Conservation (phyloP, 2,113 vertebrate species). For the Labeo catla region DNA sequence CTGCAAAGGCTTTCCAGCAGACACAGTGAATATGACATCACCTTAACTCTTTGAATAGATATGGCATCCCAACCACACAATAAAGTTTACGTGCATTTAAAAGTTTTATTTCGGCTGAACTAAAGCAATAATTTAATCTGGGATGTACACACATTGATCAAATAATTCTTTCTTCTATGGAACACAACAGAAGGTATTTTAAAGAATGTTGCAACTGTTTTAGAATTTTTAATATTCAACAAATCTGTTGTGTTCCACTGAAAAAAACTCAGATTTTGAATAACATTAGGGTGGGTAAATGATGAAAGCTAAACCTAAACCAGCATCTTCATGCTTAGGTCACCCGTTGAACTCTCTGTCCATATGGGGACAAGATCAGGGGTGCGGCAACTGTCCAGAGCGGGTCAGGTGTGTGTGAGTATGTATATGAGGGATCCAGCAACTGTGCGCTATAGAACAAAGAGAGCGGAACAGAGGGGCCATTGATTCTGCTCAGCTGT, state of each 20-base stretch:
- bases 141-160: background rate
- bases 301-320: background rate
- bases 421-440: conserved; percentile 45
- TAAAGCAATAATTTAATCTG: background rate
- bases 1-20: conserved; percentile 68
- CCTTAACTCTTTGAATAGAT: background rate
- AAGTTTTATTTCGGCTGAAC: background rate
- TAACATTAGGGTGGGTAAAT: background rate
- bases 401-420: conserved; percentile 54
- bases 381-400: conserved; percentile 51
- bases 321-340: background rate
- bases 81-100: background rate
- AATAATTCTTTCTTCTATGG: background rate
- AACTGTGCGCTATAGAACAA: conserved; percentile 54
- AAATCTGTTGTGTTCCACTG: background rate
- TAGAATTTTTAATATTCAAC: no score
- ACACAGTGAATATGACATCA: conserved; percentile 1
- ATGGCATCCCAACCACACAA: background rate
- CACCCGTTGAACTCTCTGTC: background rate
- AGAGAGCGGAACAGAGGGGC: conserved; percentile 28
- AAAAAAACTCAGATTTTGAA: background rate
- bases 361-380: conserved; percentile 9
- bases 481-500: conserved; percentile 51
- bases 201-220: no score
- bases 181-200: no score